Evolutionary conservation across 2,797 vertebrate genomes (phyloP).

Genomic region (Sebastes ruberrimus): DNA sequence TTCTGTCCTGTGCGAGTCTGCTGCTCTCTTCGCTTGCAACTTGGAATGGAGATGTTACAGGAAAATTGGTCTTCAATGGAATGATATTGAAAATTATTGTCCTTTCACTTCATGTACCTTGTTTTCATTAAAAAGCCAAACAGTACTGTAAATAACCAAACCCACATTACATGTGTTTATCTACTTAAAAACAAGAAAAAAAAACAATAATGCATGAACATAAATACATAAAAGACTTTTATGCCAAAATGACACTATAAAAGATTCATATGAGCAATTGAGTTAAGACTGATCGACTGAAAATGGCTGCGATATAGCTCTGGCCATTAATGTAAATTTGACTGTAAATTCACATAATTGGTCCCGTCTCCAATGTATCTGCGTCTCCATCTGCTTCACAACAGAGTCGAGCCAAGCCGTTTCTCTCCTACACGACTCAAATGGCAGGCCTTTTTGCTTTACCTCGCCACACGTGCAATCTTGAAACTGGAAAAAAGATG

Average conservation of each 20-base stretch:
- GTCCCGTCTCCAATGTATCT: slow-evolving; percentile 71
- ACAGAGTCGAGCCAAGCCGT: slow-evolving; percentile 57
- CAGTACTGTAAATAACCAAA: slow-evolving; percentile 69
- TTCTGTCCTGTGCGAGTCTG: slow-evolving; percentile 69
- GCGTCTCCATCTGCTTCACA: slow-evolving; percentile 67
- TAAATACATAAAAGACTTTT: slow-evolving; percentile 83
- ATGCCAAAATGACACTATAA: slow-evolving; percentile 79
- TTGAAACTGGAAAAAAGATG: slow-evolving; percentile 55
- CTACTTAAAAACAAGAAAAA: slow-evolving; percentile 63
- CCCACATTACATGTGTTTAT: slow-evolving; percentile 75
- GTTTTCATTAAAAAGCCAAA: slow-evolving; percentile 64
- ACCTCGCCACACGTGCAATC: slow-evolving; percentile 58
- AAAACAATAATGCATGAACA: slow-evolving; percentile 74
- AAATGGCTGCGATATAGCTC: slow-evolving; percentile 56
- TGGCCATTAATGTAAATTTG: slow-evolving; percentile 55
- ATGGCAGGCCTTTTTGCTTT: slow-evolving; percentile 59
- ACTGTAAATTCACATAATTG: slow-evolving; percentile 70
- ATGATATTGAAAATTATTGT: slow-evolving; percentile 53
- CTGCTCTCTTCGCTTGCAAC: slow-evolving; percentile 59
- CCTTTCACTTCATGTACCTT: slow-evolving; percentile 49
- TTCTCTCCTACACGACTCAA: slow-evolving; percentile 65
- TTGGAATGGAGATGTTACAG: slow-evolving; percentile 70
- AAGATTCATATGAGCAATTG: slow-evolving; percentile 63
- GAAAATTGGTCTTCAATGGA: slow-evolving; percentile 57
- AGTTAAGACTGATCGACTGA: slow-evolving; percentile 70